Base-by-base conservation (phyloP, 1,140 invertebrate species). In the Heliothis subflexa region DNA sequence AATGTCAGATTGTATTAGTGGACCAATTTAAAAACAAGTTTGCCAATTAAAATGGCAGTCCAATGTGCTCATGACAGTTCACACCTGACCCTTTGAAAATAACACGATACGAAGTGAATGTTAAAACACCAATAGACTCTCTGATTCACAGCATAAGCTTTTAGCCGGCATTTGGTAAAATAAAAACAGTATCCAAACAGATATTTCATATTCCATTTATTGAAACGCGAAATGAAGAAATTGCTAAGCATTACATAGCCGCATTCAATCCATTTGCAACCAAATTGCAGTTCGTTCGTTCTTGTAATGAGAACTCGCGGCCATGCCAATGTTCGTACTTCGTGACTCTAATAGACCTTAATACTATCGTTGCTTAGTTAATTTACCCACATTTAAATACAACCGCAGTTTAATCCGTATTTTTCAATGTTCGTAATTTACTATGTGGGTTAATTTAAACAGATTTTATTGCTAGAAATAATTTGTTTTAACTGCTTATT, bases 241-340 rank as follows among this genome's bases (percentile, higher is more conserved):
- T 85, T 75, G 83, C 83, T 83, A 83, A 83, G 77, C 78, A 75
- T 64, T 75, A 61, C 25, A 64, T 64, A 68, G 62, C 73, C 76
- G 76, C 84, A 82, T 83, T 83, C 86, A 80, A 88, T 84, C 81
- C 81, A 88, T 87, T 87, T 86, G 73, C 79, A 85, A 83, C 81
- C 80, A 88, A 89, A 87, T 88, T 88, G 84, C 83, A 86, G 86
- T 89, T 89, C 85, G 84, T 91, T 90, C 75, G 82, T 80, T 74
- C 73, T 89, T 86, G 85, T 88, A 88, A 91, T 88, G 86, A 91
- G 82, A 79, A 13, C 59, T 10, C 16, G 78, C 78, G 83, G 81
- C 83, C 86, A 83, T 81, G 78, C 75, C 72, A 75, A 80, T 83
- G 81, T n/a, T n/a, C n/a, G n/a, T 81, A 81, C 83, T 87, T 85